Evolutionary conservation across 2,797 vertebrate genomes (phyloP), one percentile per base, ranked within the genome.

Genomic region (Pangasius sanitwongsei): DNA sequence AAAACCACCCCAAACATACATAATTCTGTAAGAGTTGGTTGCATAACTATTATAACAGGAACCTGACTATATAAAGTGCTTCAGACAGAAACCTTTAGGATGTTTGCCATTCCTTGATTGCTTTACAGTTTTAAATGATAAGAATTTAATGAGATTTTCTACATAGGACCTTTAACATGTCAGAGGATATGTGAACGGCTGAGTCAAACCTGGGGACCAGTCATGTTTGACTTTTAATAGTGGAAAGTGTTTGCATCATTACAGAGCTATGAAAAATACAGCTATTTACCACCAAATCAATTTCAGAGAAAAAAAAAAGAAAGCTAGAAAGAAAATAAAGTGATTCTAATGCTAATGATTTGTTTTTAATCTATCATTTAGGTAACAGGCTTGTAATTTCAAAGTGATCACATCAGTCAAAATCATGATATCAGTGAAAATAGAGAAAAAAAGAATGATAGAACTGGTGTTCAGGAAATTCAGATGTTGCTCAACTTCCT

Each of bases 161-260:
- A 20, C n/a, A 80, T 34, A 55, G 31, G n/a, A 57, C 7, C 7
- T 81, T 57, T 81, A 8, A 80, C 41, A 75, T 50, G 44, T 28
- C 50, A 11, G 50, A 81, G 50, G 72, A 75, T 16, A 78, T 28
- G 44, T 78, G 48, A 78, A 75, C 11, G 12, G 53, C 11, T 81
- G 53, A 53, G 77, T 78, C 48, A 78, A 80, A 34, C 77, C 50
- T 34, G 50, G 48, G 28, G 31, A 57, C 50, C 53, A 81, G 77
- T 57, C 53, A 20, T 81, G 31, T 55, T 81, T 57, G 53, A 57
- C 77, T 81, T 57, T 81, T 34, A 57, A 34, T 55, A 80, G 75
- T 15, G 4, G 16, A 57, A 57, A 81, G 7, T 57, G n/a, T 81
- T 57, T 81, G 77, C 16, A 18, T 57, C n/a, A 34, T 57, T 57